phyloP scores from a whole-genome alignment of 2,888 invertebrate genomes.

The Tetragonisca angustula region DNA sequence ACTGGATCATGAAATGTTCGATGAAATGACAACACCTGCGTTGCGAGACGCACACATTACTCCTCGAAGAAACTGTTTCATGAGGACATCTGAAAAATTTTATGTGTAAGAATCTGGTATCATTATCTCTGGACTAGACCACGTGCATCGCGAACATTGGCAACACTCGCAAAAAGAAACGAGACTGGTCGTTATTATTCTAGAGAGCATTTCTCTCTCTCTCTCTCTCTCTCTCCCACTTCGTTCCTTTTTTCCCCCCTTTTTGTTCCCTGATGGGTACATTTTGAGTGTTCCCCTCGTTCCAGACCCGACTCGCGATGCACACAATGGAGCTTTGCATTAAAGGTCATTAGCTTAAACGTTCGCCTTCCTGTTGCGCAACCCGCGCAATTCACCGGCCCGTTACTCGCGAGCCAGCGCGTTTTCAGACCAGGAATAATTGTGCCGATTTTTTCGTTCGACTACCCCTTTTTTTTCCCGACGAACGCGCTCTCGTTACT shows the following conservation, averaged over 20 bases:
- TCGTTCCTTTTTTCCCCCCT: slow-evolving; percentile 25
- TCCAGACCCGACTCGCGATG: slow-evolving; percentile 56
- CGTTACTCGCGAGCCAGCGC: slow-evolving; percentile 51
- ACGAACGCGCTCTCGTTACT: background rate
- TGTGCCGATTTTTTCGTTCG: slow-evolving; percentile 51
- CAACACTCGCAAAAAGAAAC: slow-evolving; percentile 13
- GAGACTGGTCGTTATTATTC: background rate
- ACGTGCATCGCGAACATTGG: background rate
- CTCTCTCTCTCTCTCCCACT: slow-evolving; percentile 7
- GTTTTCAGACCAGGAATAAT: slow-evolving; percentile 58
- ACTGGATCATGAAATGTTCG: no score
- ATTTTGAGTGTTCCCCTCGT: slow-evolving; percentile 69
- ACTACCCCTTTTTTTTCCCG: slow-evolving; percentile 6
- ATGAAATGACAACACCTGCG: no score
- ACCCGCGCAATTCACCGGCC: slow-evolving; percentile 68
- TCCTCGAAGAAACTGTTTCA: no score
- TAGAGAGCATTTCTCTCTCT: slow-evolving; percentile 34
- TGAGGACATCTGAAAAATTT: no score
- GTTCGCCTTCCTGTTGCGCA: slow-evolving; percentile 75
- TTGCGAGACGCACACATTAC: no score
- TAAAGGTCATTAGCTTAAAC: slow-evolving; percentile 77
- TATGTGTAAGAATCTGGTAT: background rate
- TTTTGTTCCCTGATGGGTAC: slow-evolving; percentile 62
- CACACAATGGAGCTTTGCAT: slow-evolving; percentile 74
- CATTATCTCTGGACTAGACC: background rate